These are phyloP conservation scores for Abramis brama DNA, from an alignment of 2,113 vertebrate genomes.

Conservation along the genomic window DNA sequence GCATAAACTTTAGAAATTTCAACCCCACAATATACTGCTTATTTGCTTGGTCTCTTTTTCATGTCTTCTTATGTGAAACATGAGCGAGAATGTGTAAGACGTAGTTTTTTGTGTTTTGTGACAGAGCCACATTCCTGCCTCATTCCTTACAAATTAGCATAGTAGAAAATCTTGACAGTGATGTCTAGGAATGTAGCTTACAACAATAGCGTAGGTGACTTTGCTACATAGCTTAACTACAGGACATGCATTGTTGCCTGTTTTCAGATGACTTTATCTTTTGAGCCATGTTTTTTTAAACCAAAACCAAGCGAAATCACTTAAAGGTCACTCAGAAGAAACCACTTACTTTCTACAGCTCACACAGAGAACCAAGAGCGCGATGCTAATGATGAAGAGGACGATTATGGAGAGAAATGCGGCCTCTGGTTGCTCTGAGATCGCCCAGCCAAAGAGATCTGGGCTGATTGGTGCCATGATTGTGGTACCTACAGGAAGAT, in stretches of 20 bases:
- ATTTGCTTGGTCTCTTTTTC: not conserved
- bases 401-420: slow-evolving; percentile 54
- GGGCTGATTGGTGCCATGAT: slow-evolving; percentile 65
- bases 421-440: slow-evolving; percentile 27
- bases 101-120: not conserved
- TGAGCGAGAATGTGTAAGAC: not conserved
- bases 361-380: slow-evolving; percentile 68
- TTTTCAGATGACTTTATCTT: slow-evolving; percentile 1
- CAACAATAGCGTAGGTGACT: not conserved
- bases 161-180: slow-evolving; percentile 51
- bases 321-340: not conserved
- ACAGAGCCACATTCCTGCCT: slow-evolving; percentile 39
- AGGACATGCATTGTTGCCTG: not conserved
- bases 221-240: not conserved
- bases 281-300: not conserved
- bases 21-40: not conserved
- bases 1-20: not conserved
- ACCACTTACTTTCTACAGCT: slow-evolving; percentile 68
- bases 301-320: not conserved
- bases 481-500: not conserved
- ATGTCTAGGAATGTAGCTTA: slow-evolving; percentile 51
- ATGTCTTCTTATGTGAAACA: not conserved
- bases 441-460: slow-evolving; percentile 33
- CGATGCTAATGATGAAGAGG: slow-evolving; percentile 68
- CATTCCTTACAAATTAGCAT: slow-evolving; percentile 40